Evolutionary conservation across 2,113 vertebrate genomes (phyloP), one percentile per base, ranked within the genome.

Genomic region (Stigmatopora nigra): DNA sequence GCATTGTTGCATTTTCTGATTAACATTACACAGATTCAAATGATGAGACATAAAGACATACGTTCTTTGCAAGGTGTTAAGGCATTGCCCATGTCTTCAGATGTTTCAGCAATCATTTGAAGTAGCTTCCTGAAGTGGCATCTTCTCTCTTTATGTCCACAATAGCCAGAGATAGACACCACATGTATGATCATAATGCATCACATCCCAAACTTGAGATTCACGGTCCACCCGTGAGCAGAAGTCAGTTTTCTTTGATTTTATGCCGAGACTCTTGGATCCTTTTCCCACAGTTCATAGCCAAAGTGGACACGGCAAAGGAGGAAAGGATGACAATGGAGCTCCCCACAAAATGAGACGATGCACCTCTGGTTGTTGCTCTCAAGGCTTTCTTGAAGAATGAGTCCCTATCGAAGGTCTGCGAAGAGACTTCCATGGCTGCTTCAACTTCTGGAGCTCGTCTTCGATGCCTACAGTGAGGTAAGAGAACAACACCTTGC

Each of bases 261-360:
- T 86, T 88, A 25, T 81, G 69, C 69, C 80, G 78, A 20, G 82
- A 78, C 48, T 84, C 84, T 35, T 78, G 80, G 52, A 86, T 69
- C 49, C 47, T 87, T 74, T 90, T 89, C 62, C 88, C 85, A 57
- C 75, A 88, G 85, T 89, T 91, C 90, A 90, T 90, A 10, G 86
- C 88, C 36, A 90, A 76, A 3, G 84, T 85, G 45, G 89, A 86
- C 46, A 87, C 69, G 0, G 87, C 80, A 46, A 90, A 91, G 0
- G 87, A 88, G 9, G 88, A 89, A 69, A 89, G 78, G 75, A 90
- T 90, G 55, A 87, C 45, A 25, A 90, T 88, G 1, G 87, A 87
- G 72, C 79, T 89, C 61, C 88, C 79, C 46, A 91, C 89, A 51
- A 91, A 90, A 47, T 87, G 84, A 36, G 88, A 88, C 7, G 90